A percentile compares a stretch with the other conserved stretches of the same genome.
These are phyloP conservation scores for Varecia variegata DNA, from an alignment of 2,797 vertebrate species.

Conservation along the genomic window DNA sequence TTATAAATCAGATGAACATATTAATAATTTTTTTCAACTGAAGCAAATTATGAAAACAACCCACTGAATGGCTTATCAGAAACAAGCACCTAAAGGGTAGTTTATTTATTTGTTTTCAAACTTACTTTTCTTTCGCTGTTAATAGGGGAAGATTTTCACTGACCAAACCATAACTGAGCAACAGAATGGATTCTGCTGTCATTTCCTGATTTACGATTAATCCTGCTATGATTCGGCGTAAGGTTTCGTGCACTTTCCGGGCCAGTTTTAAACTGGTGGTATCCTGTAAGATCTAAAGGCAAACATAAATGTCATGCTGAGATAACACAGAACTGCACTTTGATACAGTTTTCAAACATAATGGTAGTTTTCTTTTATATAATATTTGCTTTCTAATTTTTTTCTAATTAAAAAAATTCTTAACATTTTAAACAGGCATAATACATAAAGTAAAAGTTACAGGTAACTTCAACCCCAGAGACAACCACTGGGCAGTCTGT, in stretches of 20 bases:
- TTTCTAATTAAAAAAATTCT: neutral
- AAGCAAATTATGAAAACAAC: neutral
- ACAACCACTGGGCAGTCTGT: neutral
- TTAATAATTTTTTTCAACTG: neutral
- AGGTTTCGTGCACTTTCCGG: conserved; percentile 90
- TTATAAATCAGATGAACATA: neutral
- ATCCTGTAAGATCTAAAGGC: conserved; percentile 90
- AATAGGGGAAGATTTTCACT: conserved; percentile 95
- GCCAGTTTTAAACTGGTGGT: conserved; percentile 93
- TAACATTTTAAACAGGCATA: neutral
- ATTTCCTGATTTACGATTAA: conserved; percentile 91
- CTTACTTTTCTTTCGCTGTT: conserved; percentile 93
- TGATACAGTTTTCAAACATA: neutral
- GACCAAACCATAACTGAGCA: conserved; percentile 94
- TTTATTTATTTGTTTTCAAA: neutral
- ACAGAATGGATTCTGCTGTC: conserved; percentile 89
- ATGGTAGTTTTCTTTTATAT: neutral
- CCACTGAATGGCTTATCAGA: neutral
- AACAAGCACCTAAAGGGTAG: neutral
- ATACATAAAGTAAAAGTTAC: neutral
- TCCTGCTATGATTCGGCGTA: conserved; percentile 91
- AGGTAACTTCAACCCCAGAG: neutral
- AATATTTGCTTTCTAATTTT: neutral
- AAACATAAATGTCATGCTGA: conserved; percentile 14
- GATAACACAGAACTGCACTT: neutral